These are phyloP conservation scores for Drosophila punjabiensis DNA, from an alignment of 1,140 invertebrate genomes.

Conservation along the genomic window DNA sequence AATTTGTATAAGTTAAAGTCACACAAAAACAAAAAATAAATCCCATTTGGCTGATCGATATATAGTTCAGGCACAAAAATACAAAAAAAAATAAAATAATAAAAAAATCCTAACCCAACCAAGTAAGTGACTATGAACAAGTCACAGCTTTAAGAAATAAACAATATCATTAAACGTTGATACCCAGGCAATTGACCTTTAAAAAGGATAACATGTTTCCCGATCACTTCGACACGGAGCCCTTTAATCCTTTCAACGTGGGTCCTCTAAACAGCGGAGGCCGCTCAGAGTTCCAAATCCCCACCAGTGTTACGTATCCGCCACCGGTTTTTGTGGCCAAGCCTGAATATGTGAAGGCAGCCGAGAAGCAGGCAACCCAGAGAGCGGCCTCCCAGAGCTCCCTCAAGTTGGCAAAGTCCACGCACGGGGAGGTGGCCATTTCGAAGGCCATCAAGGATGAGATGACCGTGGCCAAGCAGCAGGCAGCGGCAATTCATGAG, in stretches of 20 bases:
- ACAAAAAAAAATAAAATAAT: not conserved
- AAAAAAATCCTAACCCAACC: not conserved
- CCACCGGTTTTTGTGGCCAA: constrained; percentile 49
- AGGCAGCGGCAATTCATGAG: constrained; percentile 6
- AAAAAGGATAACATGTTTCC: constrained; percentile 43
- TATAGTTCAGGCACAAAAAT: constrained; percentile 11
- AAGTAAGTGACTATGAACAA: constrained; percentile 11
- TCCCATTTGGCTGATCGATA: not conserved
- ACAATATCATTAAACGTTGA: not conserved
- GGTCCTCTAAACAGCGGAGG: constrained; percentile 34
- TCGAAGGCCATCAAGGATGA: constrained; percentile 71
- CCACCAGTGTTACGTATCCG: constrained; percentile 49
- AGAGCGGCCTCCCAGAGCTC: constrained; percentile 24
- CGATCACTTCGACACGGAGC: constrained; percentile 22
- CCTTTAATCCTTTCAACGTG: constrained; percentile 63
- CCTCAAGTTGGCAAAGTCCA: constrained; percentile 5
- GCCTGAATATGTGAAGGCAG: constrained; percentile 27
- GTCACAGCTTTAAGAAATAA: too few relatives aligned
- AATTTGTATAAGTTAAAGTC: not conserved
- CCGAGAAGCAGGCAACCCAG: not conserved
- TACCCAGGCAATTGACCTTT: not conserved
- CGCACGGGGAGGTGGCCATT: constrained; percentile 46
- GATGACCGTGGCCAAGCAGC: constrained; percentile 53
- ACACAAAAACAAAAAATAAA: constrained; percentile 19
- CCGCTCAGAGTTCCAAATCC: constrained; percentile 40